These are phyloP conservation scores for Anoplopoma fimbria DNA, from an alignment of 2,113 vertebrate genomes.

Conservation along the genomic window DNA sequence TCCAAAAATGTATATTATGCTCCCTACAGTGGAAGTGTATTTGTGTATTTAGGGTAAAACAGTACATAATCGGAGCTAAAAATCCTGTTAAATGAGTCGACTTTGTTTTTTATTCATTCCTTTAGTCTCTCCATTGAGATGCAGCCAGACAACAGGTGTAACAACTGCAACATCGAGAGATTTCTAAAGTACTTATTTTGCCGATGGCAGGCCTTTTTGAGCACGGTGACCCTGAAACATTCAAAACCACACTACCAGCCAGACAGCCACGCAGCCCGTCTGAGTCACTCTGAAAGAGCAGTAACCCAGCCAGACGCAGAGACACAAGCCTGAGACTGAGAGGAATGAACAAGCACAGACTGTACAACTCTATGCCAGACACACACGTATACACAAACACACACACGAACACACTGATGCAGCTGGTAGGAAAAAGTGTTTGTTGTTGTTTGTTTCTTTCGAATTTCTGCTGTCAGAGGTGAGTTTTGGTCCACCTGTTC, in stretches of 20 bases:
- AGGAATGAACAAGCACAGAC: constrained; percentile 49
- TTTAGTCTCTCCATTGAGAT: constrained; percentile 17
- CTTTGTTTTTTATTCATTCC: constrained; percentile 37
- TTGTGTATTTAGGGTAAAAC: too few relatives aligned
- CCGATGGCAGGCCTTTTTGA: constrained; percentile 13
- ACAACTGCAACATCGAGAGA: constrained; percentile 21
- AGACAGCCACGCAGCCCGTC: constrained; percentile 65
- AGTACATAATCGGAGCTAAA: not conserved
- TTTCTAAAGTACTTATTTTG: constrained; percentile 40
- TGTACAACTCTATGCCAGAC: constrained; percentile 40
- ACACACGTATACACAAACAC: constrained; percentile 2
- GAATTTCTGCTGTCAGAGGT: constrained; percentile 22
- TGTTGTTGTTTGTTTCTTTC: constrained; percentile 47
- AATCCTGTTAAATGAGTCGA: not conserved
- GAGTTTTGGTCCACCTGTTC: constrained; percentile 42
- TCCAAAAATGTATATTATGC: not conserved
- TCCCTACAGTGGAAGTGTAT: not conserved
- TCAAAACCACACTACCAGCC: constrained; percentile 67
- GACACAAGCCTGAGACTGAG: constrained; percentile 60
- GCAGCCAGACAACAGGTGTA: constrained; percentile 37
- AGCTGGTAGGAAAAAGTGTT: constrained; percentile 35
- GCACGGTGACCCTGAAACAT: constrained; percentile 76
- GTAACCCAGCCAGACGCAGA: constrained; percentile 64
- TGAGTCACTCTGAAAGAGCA: constrained; percentile 79
- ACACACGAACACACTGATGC: constrained; percentile 7